A percentile compares a stretch with the other conserved stretches of the same genome.
These are phyloP conservation scores for Coccyzus lansbergi DNA, from an alignment of 2,797 vertebrate genomes.

Conservation along the genomic window DNA sequence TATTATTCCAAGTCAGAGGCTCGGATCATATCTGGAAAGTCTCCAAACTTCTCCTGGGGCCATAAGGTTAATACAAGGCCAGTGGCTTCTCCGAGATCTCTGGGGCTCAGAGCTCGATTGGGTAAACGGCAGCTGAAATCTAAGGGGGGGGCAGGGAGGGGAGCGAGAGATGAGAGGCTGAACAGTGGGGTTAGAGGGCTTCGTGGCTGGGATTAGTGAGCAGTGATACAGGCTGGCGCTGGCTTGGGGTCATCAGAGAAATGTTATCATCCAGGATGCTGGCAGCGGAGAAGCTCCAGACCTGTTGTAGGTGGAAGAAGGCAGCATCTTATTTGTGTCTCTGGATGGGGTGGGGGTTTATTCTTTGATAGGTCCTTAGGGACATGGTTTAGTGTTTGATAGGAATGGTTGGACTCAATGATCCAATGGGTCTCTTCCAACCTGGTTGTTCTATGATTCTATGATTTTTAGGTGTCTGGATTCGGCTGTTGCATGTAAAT, in stretches of 20 bases:
- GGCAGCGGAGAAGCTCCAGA: accelerated
- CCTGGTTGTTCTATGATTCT: too few species aligned
- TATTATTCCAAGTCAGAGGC: constrained; percentile 24
- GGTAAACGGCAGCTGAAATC: not conserved
- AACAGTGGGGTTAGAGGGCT: not conserved
- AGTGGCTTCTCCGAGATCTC: not conserved
- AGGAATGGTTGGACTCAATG: too few species aligned
- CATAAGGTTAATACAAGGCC: constrained; percentile 19
- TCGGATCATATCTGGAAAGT: not conserved
- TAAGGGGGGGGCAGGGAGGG: not conserved
- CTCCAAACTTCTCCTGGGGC: not conserved
- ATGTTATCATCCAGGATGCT: accelerated
- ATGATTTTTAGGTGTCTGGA: not conserved
- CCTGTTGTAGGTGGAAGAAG: not conserved
- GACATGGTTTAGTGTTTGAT: too few species aligned
- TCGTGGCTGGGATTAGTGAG: not conserved
- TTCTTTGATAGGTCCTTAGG: too few species aligned
- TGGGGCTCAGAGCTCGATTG: not conserved
- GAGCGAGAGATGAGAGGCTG: not conserved
- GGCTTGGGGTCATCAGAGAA: accelerated
- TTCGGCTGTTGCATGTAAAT: not conserved
- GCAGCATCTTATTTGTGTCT: accelerated
- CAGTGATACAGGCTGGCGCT: not conserved
- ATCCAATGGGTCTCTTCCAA: too few species aligned
- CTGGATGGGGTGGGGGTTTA: not conserved